These are phyloP conservation scores for Centruroides sculpturatus DNA, from an alignment of 1,140 invertebrate species.

Conservation along the genomic window DNA sequence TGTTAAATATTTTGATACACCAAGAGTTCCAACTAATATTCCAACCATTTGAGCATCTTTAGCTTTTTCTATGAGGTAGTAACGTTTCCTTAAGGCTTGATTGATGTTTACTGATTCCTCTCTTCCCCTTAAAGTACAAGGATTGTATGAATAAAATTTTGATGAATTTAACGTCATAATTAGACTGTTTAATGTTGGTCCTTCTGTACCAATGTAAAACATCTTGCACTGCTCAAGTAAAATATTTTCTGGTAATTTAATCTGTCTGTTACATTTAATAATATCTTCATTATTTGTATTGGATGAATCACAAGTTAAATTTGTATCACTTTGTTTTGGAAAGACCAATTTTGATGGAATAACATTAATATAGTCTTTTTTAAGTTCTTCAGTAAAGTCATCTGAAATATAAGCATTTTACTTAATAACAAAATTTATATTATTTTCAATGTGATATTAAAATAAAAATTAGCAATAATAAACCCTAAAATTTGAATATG, in stretches of 20 bases:
- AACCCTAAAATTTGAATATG: too few species aligned
- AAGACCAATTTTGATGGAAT: constrained; percentile 3
- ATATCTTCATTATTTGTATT: constrained; percentile 1
- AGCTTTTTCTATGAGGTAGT: constrained; percentile 70
- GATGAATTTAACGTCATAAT: constrained; percentile 33
- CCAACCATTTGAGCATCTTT: constrained; percentile 75
- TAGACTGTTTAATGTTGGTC: constrained; percentile 35
- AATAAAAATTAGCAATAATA: too few species aligned
- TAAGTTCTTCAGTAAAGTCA: background rate
- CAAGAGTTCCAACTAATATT: constrained; percentile 74
- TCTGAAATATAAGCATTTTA: constrained; percentile 1
- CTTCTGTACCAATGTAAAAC: constrained; percentile 39
- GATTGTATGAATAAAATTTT: constrained; percentile 31
- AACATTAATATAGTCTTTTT: constrained; percentile 5
- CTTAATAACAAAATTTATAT: background rate
- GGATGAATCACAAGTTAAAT: background rate
- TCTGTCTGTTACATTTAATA: constrained; percentile 15
- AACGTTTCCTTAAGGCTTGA: constrained; percentile 50
- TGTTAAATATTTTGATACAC: constrained; percentile 59
- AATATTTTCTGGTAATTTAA: constrained; percentile 17
- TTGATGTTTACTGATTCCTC: constrained; percentile 23
- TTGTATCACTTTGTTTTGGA: background rate
- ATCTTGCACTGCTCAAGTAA: constrained; percentile 32
- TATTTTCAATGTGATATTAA: too few species aligned
- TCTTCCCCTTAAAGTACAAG: constrained; percentile 16